phyloP scores from a whole-genome alignment of 2,888 invertebrate species.

The Tetranychus piercei region DNA sequence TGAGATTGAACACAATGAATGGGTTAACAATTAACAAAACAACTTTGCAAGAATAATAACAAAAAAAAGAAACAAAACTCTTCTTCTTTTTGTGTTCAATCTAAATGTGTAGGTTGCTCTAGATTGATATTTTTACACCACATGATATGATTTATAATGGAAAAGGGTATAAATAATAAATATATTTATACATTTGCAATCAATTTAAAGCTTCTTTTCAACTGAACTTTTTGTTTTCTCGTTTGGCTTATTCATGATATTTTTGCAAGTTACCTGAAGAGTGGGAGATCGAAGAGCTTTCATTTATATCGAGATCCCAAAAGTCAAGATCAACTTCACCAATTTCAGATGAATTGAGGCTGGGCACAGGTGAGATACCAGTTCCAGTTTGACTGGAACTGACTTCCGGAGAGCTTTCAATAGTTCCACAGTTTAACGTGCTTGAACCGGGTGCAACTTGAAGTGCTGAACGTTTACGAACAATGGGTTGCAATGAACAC shows the following conservation, averaged over 20 bases:
- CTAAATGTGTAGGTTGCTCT: no score
- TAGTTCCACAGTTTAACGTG: background rate
- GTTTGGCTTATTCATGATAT: background rate
- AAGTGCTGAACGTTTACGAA: conserved; percentile 20
- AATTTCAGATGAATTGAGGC: conserved; percentile 52
- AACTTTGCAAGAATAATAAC: background rate
- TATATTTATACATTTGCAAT: no score
- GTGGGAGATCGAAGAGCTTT: conserved; percentile 28
- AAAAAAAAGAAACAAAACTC: background rate
- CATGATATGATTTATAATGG: no score
- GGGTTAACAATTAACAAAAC: no score
- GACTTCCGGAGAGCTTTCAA: conserved; percentile 24
- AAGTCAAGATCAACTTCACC: conserved; percentile 52
- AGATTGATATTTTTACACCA: no score
- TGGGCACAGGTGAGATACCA: conserved; percentile 29
- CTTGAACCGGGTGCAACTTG: conserved; percentile 17
- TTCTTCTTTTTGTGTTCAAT: background rate
- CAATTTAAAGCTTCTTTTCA: background rate
- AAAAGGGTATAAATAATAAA: no score
- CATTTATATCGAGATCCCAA: conserved; percentile 52
- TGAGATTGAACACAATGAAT: no score
- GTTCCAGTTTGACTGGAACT: conserved; percentile 26
- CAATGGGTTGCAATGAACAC: conserved; percentile 16
- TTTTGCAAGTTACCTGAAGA: conserved; percentile 16
- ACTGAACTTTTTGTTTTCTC: background rate